phyloP scores from a whole-genome alignment of 2,113 vertebrate genomes.

The Alouatta palliata region DNA sequence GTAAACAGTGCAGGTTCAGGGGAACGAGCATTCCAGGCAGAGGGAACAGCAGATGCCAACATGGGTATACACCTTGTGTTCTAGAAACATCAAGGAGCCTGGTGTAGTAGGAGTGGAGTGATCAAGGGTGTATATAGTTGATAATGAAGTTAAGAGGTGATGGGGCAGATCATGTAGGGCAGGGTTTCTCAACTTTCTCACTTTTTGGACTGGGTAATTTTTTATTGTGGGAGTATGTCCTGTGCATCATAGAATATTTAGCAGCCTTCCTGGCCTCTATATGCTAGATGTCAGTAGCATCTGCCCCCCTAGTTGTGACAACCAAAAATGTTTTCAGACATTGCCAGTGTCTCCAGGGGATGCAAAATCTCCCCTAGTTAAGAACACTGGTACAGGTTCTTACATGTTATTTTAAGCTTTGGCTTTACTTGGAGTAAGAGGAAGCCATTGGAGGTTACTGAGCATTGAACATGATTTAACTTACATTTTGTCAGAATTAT shows the following conservation, averaged over 20 bases:
- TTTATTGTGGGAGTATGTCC: background rate
- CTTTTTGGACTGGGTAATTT: background rate
- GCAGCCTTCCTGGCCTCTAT: background rate
- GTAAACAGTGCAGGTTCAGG: background rate
- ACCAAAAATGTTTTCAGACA: background rate
- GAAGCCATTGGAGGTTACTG: background rate
- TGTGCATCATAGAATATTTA: background rate
- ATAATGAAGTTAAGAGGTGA: background rate
- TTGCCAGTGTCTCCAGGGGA: background rate
- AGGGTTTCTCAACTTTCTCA: background rate
- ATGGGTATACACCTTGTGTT: background rate
- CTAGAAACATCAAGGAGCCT: background rate
- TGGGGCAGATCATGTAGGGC: background rate
- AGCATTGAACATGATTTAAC: conserved; percentile 13
- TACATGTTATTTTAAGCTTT: background rate
- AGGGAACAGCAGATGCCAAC: background rate
- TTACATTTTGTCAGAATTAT: background rate
- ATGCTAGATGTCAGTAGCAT: background rate
- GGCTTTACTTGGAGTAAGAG: conserved; percentile 25
- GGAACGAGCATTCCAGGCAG: background rate
- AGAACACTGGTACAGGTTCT: background rate
- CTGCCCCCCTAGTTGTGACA: background rate
- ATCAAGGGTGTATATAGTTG: background rate
- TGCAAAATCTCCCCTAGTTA: background rate
- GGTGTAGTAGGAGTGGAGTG: background rate